Percentiles rank a stretch among this genome's conserved stretches.
Conservation (phyloP, 2,113 vertebrate species). For the Serinus canaria region DNA sequence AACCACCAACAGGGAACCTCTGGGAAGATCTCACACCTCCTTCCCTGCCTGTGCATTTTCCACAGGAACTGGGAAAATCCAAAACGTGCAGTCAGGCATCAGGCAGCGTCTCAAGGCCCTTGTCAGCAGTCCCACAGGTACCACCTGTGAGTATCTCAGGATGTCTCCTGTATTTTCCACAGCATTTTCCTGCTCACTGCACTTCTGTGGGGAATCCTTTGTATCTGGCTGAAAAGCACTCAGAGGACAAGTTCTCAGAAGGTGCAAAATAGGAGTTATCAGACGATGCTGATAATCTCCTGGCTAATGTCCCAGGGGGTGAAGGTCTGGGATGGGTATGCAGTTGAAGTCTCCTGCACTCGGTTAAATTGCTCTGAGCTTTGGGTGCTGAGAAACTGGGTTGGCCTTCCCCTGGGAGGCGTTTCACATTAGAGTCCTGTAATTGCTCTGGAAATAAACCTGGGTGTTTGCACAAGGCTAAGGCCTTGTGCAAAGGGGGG, state of each 20-base stretch:
- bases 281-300: not conserved
- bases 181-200: not conserved
- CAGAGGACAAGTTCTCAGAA: not conserved
- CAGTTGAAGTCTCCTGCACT: not conserved
- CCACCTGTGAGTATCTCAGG: not conserved
- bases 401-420: not conserved
- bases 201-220: not conserved
- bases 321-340: not conserved
- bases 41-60: not conserved
- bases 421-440: slow-evolving; percentile 25
- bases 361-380: slow-evolving; percentile 44
- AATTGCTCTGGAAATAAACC: slow-evolving; percentile 2
- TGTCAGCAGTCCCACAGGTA: not conserved
- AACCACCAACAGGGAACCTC: not conserved
- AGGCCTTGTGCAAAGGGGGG: not conserved
- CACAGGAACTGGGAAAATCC: not conserved
- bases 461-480: not conserved
- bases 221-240: not conserved
- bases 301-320: not conserved
- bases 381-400: slow-evolving; percentile 6
- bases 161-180: not conserved
- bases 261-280: not conserved
- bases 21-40: not conserved
- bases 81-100: not conserved
- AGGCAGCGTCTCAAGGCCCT: not conserved